Evolutionary conservation across 2,113 vertebrate species (phyloP).

Genomic region (Bufo gargarizans): DNA sequence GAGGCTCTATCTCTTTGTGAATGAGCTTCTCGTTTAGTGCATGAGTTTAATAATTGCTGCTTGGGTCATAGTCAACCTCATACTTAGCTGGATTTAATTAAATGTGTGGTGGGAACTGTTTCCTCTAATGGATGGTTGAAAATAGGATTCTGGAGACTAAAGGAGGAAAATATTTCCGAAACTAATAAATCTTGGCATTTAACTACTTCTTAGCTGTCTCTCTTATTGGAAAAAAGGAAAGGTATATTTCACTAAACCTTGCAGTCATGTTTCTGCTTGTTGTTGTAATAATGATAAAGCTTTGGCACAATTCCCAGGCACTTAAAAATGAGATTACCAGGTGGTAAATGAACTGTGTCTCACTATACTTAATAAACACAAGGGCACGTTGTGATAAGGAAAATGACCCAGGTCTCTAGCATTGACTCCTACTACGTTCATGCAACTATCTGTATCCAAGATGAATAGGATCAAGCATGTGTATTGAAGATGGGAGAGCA

Average conservation of each 20-base stretch:
- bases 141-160: conserved; percentile 51
- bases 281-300: conserved; percentile 56
- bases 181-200: conserved; percentile 48
- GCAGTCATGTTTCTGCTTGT: conserved; percentile 52
- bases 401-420: conserved; percentile 24
- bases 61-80: conserved; percentile 11
- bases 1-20: not conserved
- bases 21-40: conserved; percentile 11
- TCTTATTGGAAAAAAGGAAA: conserved; percentile 32
- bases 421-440: conserved; percentile 41
- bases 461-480: not conserved
- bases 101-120: conserved; percentile 32
- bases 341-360: conserved; percentile 59
- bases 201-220: conserved; percentile 46
- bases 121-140: conserved; percentile 34
- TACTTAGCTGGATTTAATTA: conserved; percentile 51
- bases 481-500: not conserved
- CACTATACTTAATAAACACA: conserved; percentile 43
- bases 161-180: conserved; percentile 49
- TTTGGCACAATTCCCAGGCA: conserved; percentile 56
- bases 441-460: conserved; percentile 1
- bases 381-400: conserved; percentile 49
- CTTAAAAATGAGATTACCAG: conserved; percentile 58
- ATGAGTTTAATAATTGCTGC: conserved; percentile 29
- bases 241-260: conserved; percentile 42